Conservation (phyloP, 2,888 invertebrate species). For the Habrosyne pyritoides region DNA sequence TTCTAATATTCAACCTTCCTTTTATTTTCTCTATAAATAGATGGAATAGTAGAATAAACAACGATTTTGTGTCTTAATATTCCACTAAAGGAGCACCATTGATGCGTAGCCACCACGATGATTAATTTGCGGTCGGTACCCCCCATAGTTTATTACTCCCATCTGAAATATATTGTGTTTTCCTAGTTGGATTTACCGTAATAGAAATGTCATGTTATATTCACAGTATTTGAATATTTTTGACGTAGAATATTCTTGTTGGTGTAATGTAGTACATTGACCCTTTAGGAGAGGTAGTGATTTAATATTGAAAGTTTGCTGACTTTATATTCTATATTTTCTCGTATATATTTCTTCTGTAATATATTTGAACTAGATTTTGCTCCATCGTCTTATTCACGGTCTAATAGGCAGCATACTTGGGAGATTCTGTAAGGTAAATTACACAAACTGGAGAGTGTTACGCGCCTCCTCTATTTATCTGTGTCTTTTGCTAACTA, state of each 20-base stretch:
- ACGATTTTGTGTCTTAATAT: not conserved
- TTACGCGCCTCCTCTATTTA: no score
- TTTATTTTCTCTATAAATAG: not conserved
- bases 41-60: not conserved
- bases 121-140: conserved; percentile 2
- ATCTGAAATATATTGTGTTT: not conserved
- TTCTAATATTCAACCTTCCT: no score
- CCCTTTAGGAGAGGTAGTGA: not conserved
- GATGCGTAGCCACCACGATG: not conserved
- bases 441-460: no score
- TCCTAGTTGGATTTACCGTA: not conserved
- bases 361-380: no score
- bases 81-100: not conserved
- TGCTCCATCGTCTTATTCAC: no score
- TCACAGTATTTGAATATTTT: not conserved
- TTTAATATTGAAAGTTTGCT: not conserved
- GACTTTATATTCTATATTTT: no score
- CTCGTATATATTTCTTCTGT: no score
- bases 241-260: not conserved
- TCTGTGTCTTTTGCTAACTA: no score
- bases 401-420: no score
- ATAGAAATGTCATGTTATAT: not conserved
- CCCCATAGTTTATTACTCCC: not conserved
- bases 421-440: no score
- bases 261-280: not conserved